Conservation (phyloP, 1,140 invertebrate genomes). For the Sarcophaga peregrina region DNA sequence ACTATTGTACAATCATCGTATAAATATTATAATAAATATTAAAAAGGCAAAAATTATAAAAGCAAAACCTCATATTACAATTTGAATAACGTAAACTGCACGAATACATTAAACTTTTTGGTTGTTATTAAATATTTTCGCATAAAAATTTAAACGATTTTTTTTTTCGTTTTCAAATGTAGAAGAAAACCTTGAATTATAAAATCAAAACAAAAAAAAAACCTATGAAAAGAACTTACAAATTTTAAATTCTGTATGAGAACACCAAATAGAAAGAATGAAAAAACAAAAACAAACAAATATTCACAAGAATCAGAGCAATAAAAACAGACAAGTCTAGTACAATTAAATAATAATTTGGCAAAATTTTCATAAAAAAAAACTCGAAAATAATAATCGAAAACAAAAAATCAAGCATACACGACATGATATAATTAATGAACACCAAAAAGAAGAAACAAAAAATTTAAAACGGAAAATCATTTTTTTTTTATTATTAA, state of each 20-base stretch:
- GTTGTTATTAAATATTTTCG: no score
- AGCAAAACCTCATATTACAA: neutral
- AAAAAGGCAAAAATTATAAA: neutral
- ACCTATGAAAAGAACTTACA: neutral
- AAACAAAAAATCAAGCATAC: neutral
- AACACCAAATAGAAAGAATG: no score
- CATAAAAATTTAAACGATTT: no score
- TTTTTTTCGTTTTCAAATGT: neutral
- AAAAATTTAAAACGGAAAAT: neutral
- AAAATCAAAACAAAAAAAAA: neutral
- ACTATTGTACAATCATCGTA: neutral
- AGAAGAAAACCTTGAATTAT: neutral
- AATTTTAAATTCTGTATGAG: no score
- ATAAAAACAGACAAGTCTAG: conserved; percentile 8
- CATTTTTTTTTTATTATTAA: neutral
- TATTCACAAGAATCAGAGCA: conserved; percentile 13
- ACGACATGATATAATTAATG: conserved; percentile 8
- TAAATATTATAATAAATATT: neutral
- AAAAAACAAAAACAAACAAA: neutral
- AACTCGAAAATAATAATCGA: neutral
- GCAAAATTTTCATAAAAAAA: neutral
- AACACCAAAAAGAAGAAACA: neutral
- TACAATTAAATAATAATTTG: conserved; percentile 19
- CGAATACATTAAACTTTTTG: neutral
- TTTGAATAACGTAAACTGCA: neutral